Conservation (phyloP, 2,888 invertebrate genomes). For the Phrixothrix hirtus region DNA sequence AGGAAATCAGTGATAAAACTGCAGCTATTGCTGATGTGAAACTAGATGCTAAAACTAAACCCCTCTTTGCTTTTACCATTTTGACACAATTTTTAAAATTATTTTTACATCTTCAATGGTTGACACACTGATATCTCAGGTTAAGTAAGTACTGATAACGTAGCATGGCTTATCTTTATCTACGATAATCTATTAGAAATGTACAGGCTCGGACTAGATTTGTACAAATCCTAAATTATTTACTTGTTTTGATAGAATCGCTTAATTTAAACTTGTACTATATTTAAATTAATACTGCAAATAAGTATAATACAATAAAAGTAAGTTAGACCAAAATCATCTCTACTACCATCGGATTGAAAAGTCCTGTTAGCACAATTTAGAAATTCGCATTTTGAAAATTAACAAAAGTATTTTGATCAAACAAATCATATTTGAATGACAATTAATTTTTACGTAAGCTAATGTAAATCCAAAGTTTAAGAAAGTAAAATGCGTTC, state of each 20-base stretch:
- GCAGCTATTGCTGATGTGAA: constrained; percentile 46
- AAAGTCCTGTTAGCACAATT: too few species aligned
- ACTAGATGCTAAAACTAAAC: constrained; percentile 44
- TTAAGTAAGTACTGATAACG: not conserved
- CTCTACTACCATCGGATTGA: too few species aligned
- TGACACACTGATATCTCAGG: too few species aligned
- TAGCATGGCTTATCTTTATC: not conserved
- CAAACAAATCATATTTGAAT: not conserved
- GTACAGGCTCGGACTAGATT: too few species aligned
- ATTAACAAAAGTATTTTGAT: not conserved
- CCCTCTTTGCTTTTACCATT: constrained; percentile 48
- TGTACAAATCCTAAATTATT: too few species aligned
- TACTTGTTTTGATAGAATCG: too few species aligned
- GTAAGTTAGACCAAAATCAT: not conserved
- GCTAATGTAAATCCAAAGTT: not conserved
- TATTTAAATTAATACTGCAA: not conserved
- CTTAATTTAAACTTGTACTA: too few species aligned
- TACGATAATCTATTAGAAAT: not conserved
- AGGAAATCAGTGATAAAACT: constrained; percentile 44
- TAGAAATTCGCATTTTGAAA: too few species aligned
- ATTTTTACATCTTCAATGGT: too few species aligned
- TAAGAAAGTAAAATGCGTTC: too few species aligned
- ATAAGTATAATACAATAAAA: not conserved
- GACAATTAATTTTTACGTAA: not conserved
- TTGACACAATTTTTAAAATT: too few species aligned